phyloP scores from a whole-genome alignment of 2,113 vertebrate species.

The Cygnus buccinator region DNA sequence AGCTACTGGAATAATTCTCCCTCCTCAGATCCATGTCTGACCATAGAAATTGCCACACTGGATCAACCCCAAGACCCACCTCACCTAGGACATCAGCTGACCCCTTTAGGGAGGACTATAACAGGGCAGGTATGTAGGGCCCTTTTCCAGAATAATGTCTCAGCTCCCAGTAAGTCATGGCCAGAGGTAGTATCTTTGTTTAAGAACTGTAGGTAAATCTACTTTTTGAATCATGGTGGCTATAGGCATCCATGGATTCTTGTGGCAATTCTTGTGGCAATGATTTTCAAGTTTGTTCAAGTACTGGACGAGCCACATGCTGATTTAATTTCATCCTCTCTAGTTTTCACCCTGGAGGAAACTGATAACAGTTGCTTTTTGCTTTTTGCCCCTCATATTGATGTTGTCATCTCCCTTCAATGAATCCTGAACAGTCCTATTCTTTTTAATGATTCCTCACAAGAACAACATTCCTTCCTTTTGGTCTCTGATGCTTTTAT shows the following conservation, averaged over 20 bases:
- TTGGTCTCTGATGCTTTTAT: background rate
- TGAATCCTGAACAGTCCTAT: background rate
- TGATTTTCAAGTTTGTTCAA: background rate
- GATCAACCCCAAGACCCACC: background rate
- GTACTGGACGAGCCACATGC: background rate
- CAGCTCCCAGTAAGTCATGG: background rate
- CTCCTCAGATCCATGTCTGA: accelerated
- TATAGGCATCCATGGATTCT: background rate
- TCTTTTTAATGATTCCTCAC: background rate
- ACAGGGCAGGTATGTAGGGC: too few species aligned
- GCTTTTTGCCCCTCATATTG: background rate
- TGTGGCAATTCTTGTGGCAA: background rate
- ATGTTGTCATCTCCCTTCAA: background rate
- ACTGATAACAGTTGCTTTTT: background rate
- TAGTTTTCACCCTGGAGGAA: background rate
- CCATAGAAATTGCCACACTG: background rate
- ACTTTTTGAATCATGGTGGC: background rate
- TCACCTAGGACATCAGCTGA: background rate
- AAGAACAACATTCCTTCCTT: background rate
- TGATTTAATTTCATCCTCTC: background rate
- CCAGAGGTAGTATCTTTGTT: background rate
- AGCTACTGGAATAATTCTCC: too few species aligned
- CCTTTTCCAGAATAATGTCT: background rate
- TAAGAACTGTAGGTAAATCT: background rate
- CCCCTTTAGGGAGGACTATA: background rate